Evolutionary conservation across 2,888 invertebrate genomes (phyloP).

Genomic region (Volucella zonaria): DNA sequence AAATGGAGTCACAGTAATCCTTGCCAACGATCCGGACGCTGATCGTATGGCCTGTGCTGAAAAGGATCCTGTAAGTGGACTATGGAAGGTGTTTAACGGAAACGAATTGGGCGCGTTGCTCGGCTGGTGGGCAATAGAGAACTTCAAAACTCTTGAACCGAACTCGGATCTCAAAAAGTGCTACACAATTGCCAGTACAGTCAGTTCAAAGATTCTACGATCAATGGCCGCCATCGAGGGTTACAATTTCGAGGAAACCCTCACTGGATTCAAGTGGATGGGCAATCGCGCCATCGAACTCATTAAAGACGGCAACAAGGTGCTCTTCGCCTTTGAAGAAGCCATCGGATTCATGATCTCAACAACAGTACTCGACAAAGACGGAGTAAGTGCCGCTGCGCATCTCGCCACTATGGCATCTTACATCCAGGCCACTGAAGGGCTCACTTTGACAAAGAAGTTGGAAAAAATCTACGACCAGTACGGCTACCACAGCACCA

Average conservation of each 20-base stretch:
- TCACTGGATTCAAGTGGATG: conserved; percentile 99
- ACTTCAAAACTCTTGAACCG: conserved; percentile 83
- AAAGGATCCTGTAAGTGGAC: conserved; percentile 83
- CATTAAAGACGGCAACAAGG: conserved; percentile 87
- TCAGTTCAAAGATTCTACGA: conserved; percentile 96
- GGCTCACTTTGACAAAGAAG: conserved; percentile 85
- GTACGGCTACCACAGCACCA: conserved; percentile 95
- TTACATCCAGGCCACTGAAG: conserved; percentile 86
- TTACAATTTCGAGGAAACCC: conserved; percentile 91
- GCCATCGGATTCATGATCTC: conserved; percentile 99
- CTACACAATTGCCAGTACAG: conserved; percentile 95
- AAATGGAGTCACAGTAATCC: conserved; percentile 88
- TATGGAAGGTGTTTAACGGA: conserved; percentile 88
- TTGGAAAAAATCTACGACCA: conserved; percentile 90
- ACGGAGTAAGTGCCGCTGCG: conserved; percentile 95
- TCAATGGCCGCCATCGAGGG: conserved; percentile 92
- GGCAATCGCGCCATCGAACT: conserved; percentile 92
- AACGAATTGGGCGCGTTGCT: conserved; percentile 97
- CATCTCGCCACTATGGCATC: conserved; percentile 90
- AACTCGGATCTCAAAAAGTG: conserved; percentile 84
- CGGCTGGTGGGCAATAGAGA: conserved; percentile 95
- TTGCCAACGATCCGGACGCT: conserved; percentile 99
- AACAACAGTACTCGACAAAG: conserved; percentile 95
- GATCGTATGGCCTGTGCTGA: conserved; percentile 97
- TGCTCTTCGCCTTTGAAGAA: conserved; percentile 98